Conservation (phyloP, 1,140 invertebrate genomes). For the Spodoptera frugiperda region DNA sequence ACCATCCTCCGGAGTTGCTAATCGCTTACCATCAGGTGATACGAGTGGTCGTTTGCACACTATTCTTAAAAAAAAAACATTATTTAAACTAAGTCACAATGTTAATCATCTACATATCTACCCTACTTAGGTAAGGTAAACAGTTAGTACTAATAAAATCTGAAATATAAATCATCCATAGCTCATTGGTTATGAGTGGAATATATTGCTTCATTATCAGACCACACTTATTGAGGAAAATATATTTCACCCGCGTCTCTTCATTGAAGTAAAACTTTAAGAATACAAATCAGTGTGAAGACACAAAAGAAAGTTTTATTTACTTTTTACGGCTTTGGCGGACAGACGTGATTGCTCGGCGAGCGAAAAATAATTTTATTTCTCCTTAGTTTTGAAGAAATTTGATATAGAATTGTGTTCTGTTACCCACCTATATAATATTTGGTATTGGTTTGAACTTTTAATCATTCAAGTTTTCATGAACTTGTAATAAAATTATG, state of each 20-base stretch:
- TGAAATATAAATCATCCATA: neutral
- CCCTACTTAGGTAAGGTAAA: no score
- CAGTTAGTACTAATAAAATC: no score
- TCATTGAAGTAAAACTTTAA: constrained; percentile 10
- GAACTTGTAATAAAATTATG: no score
- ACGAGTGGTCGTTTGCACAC: no score
- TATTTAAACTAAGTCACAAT: no score
- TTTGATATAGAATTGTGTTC: neutral
- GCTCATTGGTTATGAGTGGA: neutral
- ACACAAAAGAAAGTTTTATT: constrained; percentile 33
- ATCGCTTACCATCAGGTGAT: no score
- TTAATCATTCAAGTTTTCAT: no score
- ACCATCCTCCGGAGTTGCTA: no score
- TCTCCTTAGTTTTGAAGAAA: constrained; percentile 6
- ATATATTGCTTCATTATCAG: constrained; percentile 1
- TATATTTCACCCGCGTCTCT: neutral
- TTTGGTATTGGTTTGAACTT: no score
- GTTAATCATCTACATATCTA: no score
- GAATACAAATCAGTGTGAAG: constrained; percentile 44
- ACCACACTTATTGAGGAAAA: neutral
- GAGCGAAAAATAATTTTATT: constrained; percentile 28
- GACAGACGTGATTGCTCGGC: constrained; percentile 15
- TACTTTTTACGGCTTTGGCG: constrained; percentile 38
- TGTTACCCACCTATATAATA: no score
- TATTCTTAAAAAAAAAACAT: no score